Conservation (phyloP, 30 jellyfish, hydroid and myxozoan genomes). For the Turritopsis dohrnii region DNA sequence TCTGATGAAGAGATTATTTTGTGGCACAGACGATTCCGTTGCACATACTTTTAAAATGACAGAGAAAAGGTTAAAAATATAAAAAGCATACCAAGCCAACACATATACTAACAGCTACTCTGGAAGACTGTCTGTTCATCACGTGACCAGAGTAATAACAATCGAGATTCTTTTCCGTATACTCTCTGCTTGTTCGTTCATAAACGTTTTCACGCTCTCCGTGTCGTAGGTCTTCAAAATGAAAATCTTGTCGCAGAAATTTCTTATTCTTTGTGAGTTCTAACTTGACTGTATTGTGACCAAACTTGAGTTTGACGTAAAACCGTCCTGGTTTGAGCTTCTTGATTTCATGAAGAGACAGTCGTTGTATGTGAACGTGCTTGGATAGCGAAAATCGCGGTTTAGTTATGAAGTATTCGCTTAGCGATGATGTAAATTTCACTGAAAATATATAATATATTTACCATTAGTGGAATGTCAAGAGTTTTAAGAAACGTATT, state of each 20-base stretch:
- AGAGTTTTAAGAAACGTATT: too few species aligned
- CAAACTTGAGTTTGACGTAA: conserved; percentile 42
- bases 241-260: conserved; percentile 48
- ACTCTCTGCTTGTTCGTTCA: not conserved
- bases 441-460: not conserved
- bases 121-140: conserved; percentile 50
- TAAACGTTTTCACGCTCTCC: not conserved
- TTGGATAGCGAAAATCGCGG: not conserved
- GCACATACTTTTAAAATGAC: not conserved
- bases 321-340: conserved; percentile 37
- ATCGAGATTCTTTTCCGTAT: conserved; percentile 13
- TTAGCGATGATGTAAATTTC: not conserved
- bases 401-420: not conserved
- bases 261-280: conserved; percentile 39
- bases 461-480: too few species aligned
- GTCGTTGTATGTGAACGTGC: not conserved
- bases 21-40: not conserved
- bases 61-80: too few species aligned
- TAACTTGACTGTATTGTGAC: conserved; percentile 21
- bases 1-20: not conserved
- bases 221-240: conserved; percentile 35
- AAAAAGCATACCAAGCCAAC: conserved; percentile 77
- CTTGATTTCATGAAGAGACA: not conserved
- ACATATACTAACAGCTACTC: conserved; percentile 72
- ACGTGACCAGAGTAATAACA: conserved; percentile 73